Evolutionary conservation across 1,140 invertebrate genomes (phyloP).

Genomic region (Drosophila kikkawai): DNA sequence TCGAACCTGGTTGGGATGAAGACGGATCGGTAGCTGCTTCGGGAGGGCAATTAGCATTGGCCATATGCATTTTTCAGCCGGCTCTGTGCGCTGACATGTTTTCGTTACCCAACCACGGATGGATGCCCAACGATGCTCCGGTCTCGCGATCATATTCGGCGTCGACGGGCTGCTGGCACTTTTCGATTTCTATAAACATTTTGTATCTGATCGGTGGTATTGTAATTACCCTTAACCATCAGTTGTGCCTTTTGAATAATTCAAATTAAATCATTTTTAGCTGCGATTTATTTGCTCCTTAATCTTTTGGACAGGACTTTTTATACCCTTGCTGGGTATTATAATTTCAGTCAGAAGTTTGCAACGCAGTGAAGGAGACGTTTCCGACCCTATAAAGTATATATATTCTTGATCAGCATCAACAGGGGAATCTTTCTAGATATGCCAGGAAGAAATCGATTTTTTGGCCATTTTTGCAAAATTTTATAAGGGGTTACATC

Average conservation of each 20-base stretch:
- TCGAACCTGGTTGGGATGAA: constrained; percentile 19
- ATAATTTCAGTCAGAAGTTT: too few species aligned
- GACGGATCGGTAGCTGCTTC: constrained; percentile 34
- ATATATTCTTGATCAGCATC: too few species aligned
- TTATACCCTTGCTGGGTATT: rapidly evolving
- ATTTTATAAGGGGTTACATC: rapidly evolving
- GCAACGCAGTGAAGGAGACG: too few species aligned
- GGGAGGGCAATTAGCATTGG: constrained; percentile 63
- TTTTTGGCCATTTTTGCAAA: too few species aligned
- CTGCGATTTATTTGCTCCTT: neutral
- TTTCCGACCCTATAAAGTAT: too few species aligned
- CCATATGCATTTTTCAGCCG: constrained; percentile 56
- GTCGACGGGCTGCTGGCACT: constrained; percentile 21
- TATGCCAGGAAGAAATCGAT: too few species aligned
- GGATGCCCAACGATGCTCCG: constrained; percentile 53
- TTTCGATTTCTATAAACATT: constrained; percentile 60
- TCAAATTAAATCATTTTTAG: neutral
- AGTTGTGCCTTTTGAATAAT: constrained; percentile 5
- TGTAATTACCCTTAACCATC: neutral
- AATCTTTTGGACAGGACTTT: neutral
- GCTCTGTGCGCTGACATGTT: constrained; percentile 73
- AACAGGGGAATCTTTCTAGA: too few species aligned
- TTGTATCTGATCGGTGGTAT: neutral
- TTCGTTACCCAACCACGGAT: constrained; percentile 77
- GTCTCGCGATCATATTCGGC: constrained; percentile 27